Evolutionary conservation across 1,140 invertebrate genomes (phyloP), one percentile per base, ranked within the genome.

Genomic region (Drosophila leontia): DNA sequence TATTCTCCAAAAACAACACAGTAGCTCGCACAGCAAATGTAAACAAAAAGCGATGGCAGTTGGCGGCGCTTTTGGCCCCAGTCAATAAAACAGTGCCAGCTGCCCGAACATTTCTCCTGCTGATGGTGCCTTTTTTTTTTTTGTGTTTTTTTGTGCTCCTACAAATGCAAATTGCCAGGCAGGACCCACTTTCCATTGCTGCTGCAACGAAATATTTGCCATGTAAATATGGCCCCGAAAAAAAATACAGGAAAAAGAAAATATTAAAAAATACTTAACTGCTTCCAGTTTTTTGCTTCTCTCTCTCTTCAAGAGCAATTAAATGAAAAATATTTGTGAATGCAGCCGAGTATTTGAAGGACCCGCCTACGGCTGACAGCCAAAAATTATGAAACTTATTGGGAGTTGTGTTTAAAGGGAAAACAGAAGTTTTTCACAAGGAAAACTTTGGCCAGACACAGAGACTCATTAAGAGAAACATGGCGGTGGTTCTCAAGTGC

Each of bases 291-390:
- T 37, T 50, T 37, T 32, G 42, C 35, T 34, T 11, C 2, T 17
- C 29, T 5, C 11, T 44, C 37, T 55, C 39, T 6, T 87, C 64
- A 70, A 84, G 85, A 81, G 84, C 84, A 88, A 87, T 88, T 88
- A 88, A 90, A 88, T 80, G 78, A 87, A 80, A 88, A 88, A 88
- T 88, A 84, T 84, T 84, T 84, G 76, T 74, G 68, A 74, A 81
- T 84, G 84, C 81, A 84, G 67, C 68, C 44, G 72, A 74, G 69
- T 72, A 74, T 74, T 74, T 72, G 34, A 65, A 83, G 65, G 69
- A 70, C 71, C 45, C 17, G 45, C 50, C 37, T 12, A 39, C 41
- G 17, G 59, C 57, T 48, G 48, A 58, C 62, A 60, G 45, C 32
- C 32, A 39, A 47, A 44, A 44, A 67, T 62, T 67, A 80, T 65